Conservation (phyloP, 2,113 vertebrate species). For the Nothocercus julius region DNA sequence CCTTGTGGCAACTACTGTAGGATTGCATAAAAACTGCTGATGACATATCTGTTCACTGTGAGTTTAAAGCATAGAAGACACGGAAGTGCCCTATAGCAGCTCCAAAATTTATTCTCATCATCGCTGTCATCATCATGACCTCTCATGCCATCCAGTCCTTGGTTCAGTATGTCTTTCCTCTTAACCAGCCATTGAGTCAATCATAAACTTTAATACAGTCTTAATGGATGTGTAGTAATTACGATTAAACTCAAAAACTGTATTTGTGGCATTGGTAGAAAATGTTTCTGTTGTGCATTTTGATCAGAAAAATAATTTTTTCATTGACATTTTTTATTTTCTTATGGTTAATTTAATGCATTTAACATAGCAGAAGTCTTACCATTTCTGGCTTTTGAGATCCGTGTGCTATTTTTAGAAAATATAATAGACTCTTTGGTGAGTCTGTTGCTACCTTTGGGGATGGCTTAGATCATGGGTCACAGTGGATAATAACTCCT, state of each 20-base stretch:
- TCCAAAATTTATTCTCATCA: not conserved
- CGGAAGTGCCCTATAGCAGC: not conserved
- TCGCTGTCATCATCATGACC: fast-evolving
- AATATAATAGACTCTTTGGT: not conserved
- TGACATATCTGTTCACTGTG: not conserved
- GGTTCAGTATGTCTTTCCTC: not conserved
- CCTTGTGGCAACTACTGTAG: not conserved
- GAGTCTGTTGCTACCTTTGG: not conserved
- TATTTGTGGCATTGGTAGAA: not conserved
- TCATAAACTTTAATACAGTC: not conserved
- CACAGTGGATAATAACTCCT: not conserved
- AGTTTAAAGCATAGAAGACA: not conserved
- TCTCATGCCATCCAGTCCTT: not conserved
- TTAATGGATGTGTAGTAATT: not conserved
- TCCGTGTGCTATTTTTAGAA: not conserved
- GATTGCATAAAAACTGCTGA: not conserved
- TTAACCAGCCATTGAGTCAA: not conserved
- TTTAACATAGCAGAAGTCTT: not conserved
- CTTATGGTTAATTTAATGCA: not conserved
- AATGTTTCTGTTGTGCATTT: not conserved
- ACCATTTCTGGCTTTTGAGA: not conserved
- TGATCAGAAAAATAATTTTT: not conserved
- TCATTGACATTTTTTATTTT: not conserved
- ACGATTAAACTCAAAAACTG: not conserved
- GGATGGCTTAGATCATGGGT: not conserved